Conservation (phyloP, 2,797 vertebrate species). For the Pelochelys cantorii region DNA sequence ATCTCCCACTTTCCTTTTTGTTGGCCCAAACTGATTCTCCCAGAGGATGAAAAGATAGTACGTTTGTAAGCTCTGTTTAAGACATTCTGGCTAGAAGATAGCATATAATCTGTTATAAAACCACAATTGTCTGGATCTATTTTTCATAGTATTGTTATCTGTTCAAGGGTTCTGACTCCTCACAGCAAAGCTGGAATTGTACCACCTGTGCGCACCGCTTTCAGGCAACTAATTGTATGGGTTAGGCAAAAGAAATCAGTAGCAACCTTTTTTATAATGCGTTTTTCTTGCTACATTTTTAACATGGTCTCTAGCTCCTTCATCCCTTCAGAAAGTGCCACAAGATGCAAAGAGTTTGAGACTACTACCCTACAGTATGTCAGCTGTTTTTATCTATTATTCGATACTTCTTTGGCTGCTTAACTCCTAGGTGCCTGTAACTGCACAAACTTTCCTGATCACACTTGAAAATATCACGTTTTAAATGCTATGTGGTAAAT, state of each 20-base stretch:
- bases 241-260: not conserved
- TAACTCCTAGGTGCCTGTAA: not conserved
- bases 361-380: not conserved
- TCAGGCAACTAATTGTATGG: not conserved
- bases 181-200: not conserved
- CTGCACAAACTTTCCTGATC: constrained; percentile 8
- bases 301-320: constrained; percentile 9
- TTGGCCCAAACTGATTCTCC: not conserved
- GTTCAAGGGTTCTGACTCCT: not conserved
- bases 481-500: constrained; percentile 3
- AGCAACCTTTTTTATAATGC: not conserved
- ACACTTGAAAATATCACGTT: not conserved
- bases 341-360: not conserved
- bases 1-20: not conserved
- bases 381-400: constrained; percentile 47
- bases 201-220: too few species aligned
- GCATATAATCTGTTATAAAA: not conserved
- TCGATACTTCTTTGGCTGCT: constrained; percentile 16
- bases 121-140: not conserved
- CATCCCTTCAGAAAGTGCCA: constrained; percentile 12
- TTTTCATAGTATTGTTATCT: not conserved
- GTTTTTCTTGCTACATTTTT: not conserved
- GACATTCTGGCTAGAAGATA: not conserved
- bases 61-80: constrained; percentile 5
- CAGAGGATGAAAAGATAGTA: not conserved